These are phyloP conservation scores for Sesia bembeciformis DNA, from an alignment of 2,888 invertebrate species.

Conservation along the genomic window DNA sequence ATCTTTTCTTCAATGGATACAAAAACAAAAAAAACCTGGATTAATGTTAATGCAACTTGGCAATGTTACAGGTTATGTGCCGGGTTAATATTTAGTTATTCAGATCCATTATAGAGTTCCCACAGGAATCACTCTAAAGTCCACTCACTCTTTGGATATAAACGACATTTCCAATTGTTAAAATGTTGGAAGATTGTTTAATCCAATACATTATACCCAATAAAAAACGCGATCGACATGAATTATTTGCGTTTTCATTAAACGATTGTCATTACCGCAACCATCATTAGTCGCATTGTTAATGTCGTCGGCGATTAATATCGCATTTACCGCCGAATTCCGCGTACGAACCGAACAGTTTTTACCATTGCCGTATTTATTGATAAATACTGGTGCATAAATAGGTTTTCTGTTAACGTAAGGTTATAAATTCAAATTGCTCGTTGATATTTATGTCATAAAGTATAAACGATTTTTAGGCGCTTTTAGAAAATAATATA, in stretches of 20 bases:
- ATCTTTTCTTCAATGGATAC: too few species aligned
- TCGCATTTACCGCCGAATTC: slow-evolving; percentile 43
- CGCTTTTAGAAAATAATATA: too few species aligned
- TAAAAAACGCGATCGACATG: neutral
- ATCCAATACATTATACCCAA: neutral
- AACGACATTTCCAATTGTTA: neutral
- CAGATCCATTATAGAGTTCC: too few species aligned
- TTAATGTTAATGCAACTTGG: too few species aligned
- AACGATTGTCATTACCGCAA: slow-evolving; percentile 13
- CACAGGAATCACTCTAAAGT: too few species aligned
- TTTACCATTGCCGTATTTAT: neutral
- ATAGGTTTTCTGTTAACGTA: neutral
- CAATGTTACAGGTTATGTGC: too few species aligned
- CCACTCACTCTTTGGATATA: too few species aligned
- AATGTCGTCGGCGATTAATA: slow-evolving; percentile 55
- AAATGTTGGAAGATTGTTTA: neutral
- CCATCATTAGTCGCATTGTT: slow-evolving; percentile 53
- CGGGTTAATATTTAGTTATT: too few species aligned
- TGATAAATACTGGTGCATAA: neutral
- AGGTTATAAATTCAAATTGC: too few species aligned
- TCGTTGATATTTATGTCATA: too few species aligned
- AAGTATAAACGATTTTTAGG: too few species aligned
- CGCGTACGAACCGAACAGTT: slow-evolving; percentile 4
- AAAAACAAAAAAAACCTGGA: too few species aligned
- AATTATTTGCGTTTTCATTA: slow-evolving; percentile 27